Evolutionary conservation across 2,113 vertebrate species (phyloP).

Genomic region (Saguinus midas): DNA sequence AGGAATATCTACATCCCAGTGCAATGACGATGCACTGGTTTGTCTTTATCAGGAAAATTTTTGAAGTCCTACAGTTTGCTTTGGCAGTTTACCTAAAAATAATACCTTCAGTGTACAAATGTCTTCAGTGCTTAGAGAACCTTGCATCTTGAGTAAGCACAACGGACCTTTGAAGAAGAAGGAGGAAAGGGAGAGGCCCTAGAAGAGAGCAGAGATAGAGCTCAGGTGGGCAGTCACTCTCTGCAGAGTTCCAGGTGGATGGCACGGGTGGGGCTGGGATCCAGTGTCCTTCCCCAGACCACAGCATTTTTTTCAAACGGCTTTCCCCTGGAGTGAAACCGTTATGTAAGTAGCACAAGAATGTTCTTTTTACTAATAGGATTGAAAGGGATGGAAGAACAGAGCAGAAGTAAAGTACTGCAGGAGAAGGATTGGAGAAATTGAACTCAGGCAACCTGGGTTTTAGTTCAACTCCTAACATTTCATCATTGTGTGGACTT

Average conservation of each 20-base stretch:
- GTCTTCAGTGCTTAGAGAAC: background rate
- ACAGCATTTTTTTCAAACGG: background rate
- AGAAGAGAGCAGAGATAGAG: no score
- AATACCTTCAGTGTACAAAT: no score
- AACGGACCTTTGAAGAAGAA: background rate
- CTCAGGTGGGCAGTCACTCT: background rate
- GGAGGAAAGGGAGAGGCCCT: background rate
- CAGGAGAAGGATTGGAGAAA: background rate
- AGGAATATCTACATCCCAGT: fast-evolving
- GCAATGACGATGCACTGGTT: background rate
- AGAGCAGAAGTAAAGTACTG: background rate
- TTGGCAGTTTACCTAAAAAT: background rate
- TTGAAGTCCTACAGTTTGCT: background rate
- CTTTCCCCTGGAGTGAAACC: fast-evolving
- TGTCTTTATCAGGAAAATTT: background rate
- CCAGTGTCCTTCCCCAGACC: background rate
- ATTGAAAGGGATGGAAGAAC: fast-evolving
- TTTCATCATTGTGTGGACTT: fast-evolving
- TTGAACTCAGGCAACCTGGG: fast-evolving
- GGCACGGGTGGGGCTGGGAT: no score
- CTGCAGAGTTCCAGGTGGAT: background rate
- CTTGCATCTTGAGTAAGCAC: no score
- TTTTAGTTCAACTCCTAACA: background rate
- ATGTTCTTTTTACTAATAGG: background rate
- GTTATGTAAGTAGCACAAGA: background rate